Evolutionary conservation across 2,888 invertebrate species (phyloP), one percentile per base, ranked within the genome.

Genomic region (Nomada ruficornis): DNA sequence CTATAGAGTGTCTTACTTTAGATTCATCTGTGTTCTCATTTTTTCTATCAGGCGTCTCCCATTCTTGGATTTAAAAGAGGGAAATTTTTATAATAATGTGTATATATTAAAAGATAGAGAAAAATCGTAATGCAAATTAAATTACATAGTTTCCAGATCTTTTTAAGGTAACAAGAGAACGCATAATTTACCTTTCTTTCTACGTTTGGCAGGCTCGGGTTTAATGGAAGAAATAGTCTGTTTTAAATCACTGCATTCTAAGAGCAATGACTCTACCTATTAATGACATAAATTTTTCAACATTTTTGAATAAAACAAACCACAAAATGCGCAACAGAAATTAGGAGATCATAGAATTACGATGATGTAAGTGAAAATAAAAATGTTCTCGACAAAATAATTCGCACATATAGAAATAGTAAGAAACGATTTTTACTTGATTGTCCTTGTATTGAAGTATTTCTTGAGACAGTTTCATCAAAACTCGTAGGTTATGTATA

Each of bases 401-500:
- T 68, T 52, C 5, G 11, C 36, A 42, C 2, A n/a, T 52, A n/a
- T 18, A 57, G 4, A 20, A 74, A 69, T 68, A n/a, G 23, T 18
- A 11, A 72, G 84, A 73, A 47, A 52, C 69, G 65, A n/a, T 70
- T 54, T 59, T 72, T 94, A 96, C 96, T 95, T 96, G 96, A 93
- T 96, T 96, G 80, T 95, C 95, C 94, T 96, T 96, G 86, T 95
- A 95, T 90, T 96, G 96, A 64, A 96, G 91, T 88, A 96, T 95
- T 93, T 96, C 96, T 91, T 96, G 96, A n/a, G 96, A 94, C 3
- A 96, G 92, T 90, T 95, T 94, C 89, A 96, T 95, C 29, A 96
- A 92, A 7, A 94, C 94, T 91, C 95, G 95, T 69, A 95, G 94
- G 90, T 95, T 95, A 36, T 95, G 93, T 80, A 95, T 94, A 89